These are phyloP conservation scores for Portunus trituberculatus DNA, from an alignment of 1,140 invertebrate species.

Conservation along the genomic window DNA sequence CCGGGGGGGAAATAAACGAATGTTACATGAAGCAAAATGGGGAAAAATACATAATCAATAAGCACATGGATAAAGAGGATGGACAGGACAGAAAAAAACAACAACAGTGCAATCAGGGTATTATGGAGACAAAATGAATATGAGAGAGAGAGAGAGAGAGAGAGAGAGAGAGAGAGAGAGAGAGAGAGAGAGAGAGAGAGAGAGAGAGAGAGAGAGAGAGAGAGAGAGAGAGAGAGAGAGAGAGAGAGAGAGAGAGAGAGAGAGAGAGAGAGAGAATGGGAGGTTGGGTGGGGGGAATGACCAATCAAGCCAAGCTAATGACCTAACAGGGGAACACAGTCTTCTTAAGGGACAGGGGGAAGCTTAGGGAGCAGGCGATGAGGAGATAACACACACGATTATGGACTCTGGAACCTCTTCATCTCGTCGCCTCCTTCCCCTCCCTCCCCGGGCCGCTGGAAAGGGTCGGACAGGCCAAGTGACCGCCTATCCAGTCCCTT, in stretches of 20 bases:
- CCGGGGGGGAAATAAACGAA: not conserved
- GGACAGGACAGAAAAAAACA: not conserved
- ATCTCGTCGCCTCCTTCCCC: not conserved
- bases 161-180: constrained; percentile 29
- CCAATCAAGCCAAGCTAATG: not conserved
- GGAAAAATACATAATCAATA: not conserved
- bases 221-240: not conserved
- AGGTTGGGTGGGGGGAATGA: too few species aligned
- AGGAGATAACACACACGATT: constrained; percentile 20
- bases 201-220: not conserved
- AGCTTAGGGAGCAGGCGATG: not conserved
- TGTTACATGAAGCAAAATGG: not conserved
- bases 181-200: constrained; percentile 2
- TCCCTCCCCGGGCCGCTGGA: not conserved
- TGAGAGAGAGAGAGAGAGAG: not conserved
- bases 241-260: constrained; percentile 8
- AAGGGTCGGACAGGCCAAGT: not conserved
- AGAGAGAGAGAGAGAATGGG: not conserved
- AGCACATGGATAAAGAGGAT: not conserved
- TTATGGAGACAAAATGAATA: not conserved
- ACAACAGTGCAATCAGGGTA: not conserved
- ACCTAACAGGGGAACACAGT: not conserved
- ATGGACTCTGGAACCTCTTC: not conserved
- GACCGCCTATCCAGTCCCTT: not conserved
- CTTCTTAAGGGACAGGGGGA: not conserved